A percentile compares a stretch with the other conserved stretches of the same genome.
phyloP scores from a whole-genome alignment of 2,888 invertebrate genomes.

The Pristionchus arcanus region DNA sequence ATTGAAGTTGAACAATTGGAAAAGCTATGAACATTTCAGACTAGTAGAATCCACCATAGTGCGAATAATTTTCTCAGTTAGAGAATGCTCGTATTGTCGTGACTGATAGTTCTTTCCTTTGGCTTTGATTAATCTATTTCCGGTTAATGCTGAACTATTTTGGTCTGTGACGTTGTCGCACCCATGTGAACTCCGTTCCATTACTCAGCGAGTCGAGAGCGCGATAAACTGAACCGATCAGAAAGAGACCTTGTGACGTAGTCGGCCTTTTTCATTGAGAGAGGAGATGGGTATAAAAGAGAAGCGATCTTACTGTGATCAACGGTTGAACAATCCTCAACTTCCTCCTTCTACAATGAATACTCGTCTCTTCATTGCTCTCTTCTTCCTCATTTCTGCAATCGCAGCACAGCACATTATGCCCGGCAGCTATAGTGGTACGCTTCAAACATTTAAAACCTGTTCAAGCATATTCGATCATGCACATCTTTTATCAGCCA shows the following conservation, averaged over 20 bases:
- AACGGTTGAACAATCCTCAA: background rate
- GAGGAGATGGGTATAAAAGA: background rate
- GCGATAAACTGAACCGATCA: slow-evolving; percentile 5
- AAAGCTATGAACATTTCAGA: too few relatives aligned
- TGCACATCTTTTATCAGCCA: background rate
- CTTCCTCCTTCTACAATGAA: background rate
- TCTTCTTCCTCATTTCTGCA: background rate
- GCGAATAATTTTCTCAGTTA: too few relatives aligned
- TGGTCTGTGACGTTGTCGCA: background rate
- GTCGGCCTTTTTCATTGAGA: background rate
- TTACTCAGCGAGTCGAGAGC: background rate
- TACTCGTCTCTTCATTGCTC: background rate
- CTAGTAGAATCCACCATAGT: too few relatives aligned
- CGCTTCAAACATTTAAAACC: background rate
- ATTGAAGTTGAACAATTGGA: too few relatives aligned
- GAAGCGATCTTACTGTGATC: background rate
- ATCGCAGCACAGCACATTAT: background rate
- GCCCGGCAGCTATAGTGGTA: slow-evolving; percentile 34
- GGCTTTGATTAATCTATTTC: too few relatives aligned
- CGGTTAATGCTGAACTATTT: too few relatives aligned
- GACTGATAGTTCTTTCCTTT: too few relatives aligned
- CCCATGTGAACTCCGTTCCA: background rate
- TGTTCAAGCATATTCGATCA: background rate
- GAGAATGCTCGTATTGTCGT: too few relatives aligned
- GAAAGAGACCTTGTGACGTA: slow-evolving; percentile 26